Conservation (phyloP, 2,797 vertebrate genomes). For the Tiaroga cobitis region DNA sequence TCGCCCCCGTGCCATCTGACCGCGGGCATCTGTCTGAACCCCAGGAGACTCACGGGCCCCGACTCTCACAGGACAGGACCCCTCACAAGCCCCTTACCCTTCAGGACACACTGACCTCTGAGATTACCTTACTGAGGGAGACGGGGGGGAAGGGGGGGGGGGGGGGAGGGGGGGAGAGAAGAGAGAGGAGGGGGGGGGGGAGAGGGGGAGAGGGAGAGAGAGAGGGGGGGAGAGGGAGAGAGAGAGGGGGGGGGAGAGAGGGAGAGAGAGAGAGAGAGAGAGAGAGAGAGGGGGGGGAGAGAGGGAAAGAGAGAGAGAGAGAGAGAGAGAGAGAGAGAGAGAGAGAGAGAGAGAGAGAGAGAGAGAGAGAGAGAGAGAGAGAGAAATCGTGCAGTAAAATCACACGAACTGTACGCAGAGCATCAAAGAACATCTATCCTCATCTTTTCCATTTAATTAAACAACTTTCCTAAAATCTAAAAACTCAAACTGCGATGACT, state of each 20-base stretch:
- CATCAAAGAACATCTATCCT: conserved; percentile 75
- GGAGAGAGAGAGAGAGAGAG: too few species aligned
- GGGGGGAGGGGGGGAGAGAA: too few species aligned
- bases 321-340: too few species aligned
- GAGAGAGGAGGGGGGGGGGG: too few species aligned
- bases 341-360: too few species aligned
- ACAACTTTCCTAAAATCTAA: conserved; percentile 71
- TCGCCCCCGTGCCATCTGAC: conserved; percentile 59
- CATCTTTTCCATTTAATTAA: conserved; percentile 76
- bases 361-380: too few species aligned
- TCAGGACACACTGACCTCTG: conserved; percentile 80
- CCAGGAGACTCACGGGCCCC: conserved; percentile 25
- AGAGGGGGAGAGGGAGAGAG: too few species aligned
- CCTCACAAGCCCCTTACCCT: conserved; percentile 73
- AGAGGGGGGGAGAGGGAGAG: too few species aligned
- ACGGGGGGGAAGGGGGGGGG: neutral
- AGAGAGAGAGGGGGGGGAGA: too few species aligned
- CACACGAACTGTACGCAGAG: conserved; percentile 63
- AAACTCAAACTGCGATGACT: conserved; percentile 69
- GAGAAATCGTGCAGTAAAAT: conserved; percentile 62
- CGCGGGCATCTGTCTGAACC: conserved; percentile 51
- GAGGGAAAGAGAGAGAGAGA: too few species aligned
- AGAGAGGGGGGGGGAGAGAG: too few species aligned
- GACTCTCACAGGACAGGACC: conserved; percentile 30
- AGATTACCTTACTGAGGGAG: conserved; percentile 58